Evolutionary conservation across 2,888 invertebrate species (phyloP).

Genomic region (Erpobdella octoculata): DNA sequence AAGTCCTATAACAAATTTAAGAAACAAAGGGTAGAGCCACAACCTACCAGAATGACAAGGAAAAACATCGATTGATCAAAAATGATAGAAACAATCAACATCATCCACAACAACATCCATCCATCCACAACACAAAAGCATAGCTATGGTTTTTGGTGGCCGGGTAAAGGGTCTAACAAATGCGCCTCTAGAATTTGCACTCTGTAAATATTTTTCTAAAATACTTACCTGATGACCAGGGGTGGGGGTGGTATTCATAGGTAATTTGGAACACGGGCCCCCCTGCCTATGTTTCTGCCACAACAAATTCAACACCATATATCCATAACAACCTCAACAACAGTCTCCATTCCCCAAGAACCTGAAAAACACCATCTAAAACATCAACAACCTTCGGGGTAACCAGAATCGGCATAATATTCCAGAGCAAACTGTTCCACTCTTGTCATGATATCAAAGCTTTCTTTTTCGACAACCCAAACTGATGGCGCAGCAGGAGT

Average conservation of each 20-base stretch:
- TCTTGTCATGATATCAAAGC: conserved; percentile 35
- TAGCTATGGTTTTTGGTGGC: no score
- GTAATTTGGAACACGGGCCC: neutral
- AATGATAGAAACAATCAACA: conserved; percentile 34
- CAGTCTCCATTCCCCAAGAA: neutral
- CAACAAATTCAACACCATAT: neutral
- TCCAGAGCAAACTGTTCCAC: conserved; percentile 59
- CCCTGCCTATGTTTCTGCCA: neutral
- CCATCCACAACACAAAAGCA: neutral
- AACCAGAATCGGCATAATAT: conserved; percentile 56
- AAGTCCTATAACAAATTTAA: no score
- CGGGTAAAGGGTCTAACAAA: no score
- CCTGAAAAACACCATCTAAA: neutral
- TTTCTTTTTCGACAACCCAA: conserved; percentile 17
- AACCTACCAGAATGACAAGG: no score
- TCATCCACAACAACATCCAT: neutral
- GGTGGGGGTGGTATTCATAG: neutral
- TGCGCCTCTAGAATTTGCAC: no score
- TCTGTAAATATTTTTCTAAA: neutral
- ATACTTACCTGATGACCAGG: neutral
- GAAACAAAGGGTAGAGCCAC: no score
- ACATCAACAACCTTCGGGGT: conserved; percentile 54
- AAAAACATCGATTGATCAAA: no score
- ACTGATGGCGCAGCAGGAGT: neutral
- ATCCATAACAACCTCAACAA: neutral